Evolutionary conservation across 2,113 vertebrate genomes (phyloP).

Genomic region (Macrotus californicus): DNA sequence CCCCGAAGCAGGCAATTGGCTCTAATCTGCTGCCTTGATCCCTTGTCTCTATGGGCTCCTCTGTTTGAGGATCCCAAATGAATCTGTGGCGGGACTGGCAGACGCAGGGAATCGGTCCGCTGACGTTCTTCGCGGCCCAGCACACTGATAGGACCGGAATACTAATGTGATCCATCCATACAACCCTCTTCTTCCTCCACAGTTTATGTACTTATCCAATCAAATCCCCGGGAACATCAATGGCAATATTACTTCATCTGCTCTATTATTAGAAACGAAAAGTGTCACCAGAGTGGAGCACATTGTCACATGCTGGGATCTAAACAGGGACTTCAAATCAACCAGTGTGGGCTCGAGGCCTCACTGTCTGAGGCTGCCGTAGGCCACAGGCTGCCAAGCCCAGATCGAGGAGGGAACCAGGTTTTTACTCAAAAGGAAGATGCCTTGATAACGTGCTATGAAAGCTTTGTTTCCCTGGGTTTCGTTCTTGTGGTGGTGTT

Average conservation of each 20-base stretch:
- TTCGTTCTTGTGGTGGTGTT: not conserved
- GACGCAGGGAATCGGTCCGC: constrained; percentile 82
- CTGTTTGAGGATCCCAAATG: constrained; percentile 71
- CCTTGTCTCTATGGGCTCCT: constrained; percentile 59
- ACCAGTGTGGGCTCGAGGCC: constrained; percentile 8
- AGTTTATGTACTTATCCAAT: constrained; percentile 72
- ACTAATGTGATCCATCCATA: constrained; percentile 81
- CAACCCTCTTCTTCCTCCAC: constrained; percentile 65
- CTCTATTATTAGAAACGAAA: constrained; percentile 73
- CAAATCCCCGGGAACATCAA: constrained; percentile 67
- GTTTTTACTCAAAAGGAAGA: not conserved
- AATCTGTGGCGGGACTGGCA: constrained; percentile 83
- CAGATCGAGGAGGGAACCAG: not conserved
- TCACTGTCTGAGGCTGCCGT: not conserved
- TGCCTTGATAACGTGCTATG: not conserved
- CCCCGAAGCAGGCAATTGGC: constrained; percentile 43
- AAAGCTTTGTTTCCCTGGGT: not conserved
- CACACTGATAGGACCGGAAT: constrained; percentile 86
- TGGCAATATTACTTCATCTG: constrained; percentile 75
- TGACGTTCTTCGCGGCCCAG: constrained; percentile 84
- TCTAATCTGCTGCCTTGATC: constrained; percentile 51
- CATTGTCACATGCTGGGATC: constrained; percentile 63
- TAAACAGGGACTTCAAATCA: constrained; percentile 57
- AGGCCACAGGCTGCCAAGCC: not conserved
- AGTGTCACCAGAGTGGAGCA: constrained; percentile 71